A percentile compares a stretch with the other conserved stretches of the same genome.
Evolutionary conservation across 1,140 invertebrate species (phyloP).

Genomic region (Zaprionus vittiger): DNA sequence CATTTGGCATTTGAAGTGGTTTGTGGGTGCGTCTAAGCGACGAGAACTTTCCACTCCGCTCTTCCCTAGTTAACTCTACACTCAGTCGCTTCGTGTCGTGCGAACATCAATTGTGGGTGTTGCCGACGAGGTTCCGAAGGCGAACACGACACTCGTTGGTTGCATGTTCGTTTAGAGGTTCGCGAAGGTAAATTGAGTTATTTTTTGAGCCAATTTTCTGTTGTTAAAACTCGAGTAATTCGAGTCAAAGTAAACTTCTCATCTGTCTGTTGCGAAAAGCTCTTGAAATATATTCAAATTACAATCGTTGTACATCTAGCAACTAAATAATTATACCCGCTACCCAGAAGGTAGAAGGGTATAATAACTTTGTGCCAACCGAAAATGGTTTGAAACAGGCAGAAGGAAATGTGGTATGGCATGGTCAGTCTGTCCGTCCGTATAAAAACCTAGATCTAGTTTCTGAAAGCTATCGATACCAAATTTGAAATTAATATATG

Average conservation of each 20-base stretch:
- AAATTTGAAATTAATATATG: too few species aligned
- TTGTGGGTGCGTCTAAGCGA: constrained; percentile 76
- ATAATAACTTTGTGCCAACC: too few species aligned
- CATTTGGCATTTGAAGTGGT: constrained; percentile 61
- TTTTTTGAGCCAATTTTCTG: constrained; percentile 47
- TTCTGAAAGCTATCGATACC: too few species aligned
- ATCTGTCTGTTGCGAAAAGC: constrained; percentile 34
- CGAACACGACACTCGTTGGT: constrained; percentile 36
- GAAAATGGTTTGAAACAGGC: too few species aligned
- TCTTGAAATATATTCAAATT: constrained; percentile 11
- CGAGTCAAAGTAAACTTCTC: constrained; percentile 42
- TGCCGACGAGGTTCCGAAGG: constrained; percentile 50
- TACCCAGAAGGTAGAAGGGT: too few species aligned
- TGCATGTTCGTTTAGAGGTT: constrained; percentile 24
- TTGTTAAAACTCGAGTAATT: not conserved
- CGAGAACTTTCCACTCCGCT: constrained; percentile 17
- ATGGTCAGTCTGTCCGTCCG: too few species aligned
- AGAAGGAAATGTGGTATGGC: too few species aligned
- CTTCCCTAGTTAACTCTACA: not conserved
- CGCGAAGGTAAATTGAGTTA: constrained; percentile 67
- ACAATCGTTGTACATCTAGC: not conserved
- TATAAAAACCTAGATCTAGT: too few species aligned
- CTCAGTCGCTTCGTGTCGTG: constrained; percentile 27
- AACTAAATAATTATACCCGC: not conserved
- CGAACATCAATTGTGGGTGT: constrained; percentile 65